Conservation (phyloP, 2,797 vertebrate species). For the Capromys pilorides region DNA sequence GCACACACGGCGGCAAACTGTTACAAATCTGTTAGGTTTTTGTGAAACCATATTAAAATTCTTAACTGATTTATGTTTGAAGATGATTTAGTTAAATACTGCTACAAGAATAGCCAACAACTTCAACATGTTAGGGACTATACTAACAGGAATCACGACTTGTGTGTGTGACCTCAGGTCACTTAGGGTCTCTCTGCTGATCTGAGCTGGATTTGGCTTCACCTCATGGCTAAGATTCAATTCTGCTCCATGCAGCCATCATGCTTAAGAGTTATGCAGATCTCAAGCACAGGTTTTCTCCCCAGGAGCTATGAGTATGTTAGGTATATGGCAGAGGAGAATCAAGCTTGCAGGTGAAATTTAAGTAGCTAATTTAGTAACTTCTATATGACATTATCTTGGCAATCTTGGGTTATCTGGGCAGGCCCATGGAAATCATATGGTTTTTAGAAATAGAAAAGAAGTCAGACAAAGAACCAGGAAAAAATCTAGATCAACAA, state of each 20-base stretch:
- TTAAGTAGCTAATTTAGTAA: not conserved
- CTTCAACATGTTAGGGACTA: not conserved
- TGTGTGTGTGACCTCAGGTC: rapidly evolving
- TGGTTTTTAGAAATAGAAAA: not conserved
- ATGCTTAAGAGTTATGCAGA: not conserved
- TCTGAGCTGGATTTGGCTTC: not conserved
- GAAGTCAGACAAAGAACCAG: not conserved
- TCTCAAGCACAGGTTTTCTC: not conserved
- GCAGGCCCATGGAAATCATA: not conserved
- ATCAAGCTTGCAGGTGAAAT: not conserved
- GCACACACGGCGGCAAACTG: not conserved
- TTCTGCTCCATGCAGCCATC: not conserved
- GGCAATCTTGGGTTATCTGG: not conserved
- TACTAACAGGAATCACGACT: not conserved
- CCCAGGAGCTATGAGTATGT: not conserved
- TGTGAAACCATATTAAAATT: conserved; percentile 40
- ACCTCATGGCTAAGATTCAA: not conserved
- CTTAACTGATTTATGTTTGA: not conserved
- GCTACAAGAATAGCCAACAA: not conserved
- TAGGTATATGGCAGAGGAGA: not conserved
- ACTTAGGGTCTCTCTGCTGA: not conserved
- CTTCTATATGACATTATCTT: not conserved
- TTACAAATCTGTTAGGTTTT: not conserved
- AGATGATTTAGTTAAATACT: not conserved
- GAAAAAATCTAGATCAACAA: not conserved